Evolutionary conservation across 2,888 invertebrate species (phyloP).

Genomic region (Lasioglossum pauxillum): DNA sequence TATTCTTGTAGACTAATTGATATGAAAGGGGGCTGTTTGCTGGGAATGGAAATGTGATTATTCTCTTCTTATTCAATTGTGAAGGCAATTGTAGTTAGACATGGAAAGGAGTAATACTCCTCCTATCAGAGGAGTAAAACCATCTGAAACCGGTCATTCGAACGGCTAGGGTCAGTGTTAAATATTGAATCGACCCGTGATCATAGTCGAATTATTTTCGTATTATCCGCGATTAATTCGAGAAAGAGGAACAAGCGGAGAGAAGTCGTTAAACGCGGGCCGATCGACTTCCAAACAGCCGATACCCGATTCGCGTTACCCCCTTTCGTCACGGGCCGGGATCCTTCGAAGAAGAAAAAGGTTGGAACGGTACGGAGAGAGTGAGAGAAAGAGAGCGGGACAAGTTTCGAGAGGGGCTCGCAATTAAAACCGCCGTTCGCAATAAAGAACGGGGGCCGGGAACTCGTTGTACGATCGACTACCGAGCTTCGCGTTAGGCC

Average conservation of each 20-base stretch:
- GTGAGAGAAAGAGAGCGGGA: conserved; percentile 15
- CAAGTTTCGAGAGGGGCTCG: conserved; percentile 65
- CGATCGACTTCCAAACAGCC: conserved; percentile 68
- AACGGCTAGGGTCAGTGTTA: not conserved
- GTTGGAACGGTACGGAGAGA: not conserved
- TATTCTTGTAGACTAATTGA: not conserved
- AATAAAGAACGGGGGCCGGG: conserved; percentile 70
- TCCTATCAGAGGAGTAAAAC: not conserved
- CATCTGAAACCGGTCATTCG: not conserved
- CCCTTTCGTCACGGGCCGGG: conserved; percentile 66
- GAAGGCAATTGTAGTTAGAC: too few species aligned
- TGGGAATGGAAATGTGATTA: not conserved
- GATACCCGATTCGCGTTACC: conserved; percentile 68
- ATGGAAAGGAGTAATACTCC: too few species aligned
- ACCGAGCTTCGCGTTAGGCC: conserved; percentile 71
- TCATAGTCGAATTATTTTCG: conserved; percentile 38
- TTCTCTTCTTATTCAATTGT: not conserved
- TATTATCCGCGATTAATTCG: conserved; percentile 63
- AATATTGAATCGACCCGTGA: conserved; percentile 13
- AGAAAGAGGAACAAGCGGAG: conserved; percentile 57
- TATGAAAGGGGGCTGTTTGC: not conserved
- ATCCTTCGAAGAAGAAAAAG: conserved; percentile 38
- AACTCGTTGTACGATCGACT: conserved; percentile 72
- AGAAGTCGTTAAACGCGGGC: conserved; percentile 58
- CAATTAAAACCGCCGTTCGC: conserved; percentile 69